These are phyloP conservation scores for Mugil cephalus DNA, from an alignment of 2,113 vertebrate genomes.

Conservation along the genomic window DNA sequence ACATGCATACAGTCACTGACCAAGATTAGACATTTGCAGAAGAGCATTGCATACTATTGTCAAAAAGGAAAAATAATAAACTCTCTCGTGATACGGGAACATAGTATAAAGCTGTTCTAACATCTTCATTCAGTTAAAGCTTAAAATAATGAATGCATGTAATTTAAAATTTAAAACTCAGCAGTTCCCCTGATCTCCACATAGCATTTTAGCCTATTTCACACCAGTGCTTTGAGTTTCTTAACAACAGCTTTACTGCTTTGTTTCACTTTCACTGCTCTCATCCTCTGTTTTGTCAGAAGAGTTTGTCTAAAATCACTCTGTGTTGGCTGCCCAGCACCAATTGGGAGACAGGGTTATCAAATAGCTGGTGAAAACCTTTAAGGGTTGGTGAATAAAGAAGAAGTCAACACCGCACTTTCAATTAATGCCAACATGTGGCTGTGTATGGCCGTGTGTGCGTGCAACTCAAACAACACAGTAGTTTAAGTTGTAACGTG, in stretches of 20 bases:
- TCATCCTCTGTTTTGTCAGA: background rate
- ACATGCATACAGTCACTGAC: background rate
- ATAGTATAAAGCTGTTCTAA: conserved; percentile 20
- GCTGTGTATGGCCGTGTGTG: too few relatives aligned
- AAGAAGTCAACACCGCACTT: too few relatives aligned
- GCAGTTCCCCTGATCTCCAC: too few relatives aligned
- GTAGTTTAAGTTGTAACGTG: too few relatives aligned
- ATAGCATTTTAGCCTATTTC: background rate
- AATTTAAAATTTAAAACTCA: too few relatives aligned
- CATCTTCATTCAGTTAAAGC: conserved; percentile 30
- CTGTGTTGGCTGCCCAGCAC: too few relatives aligned
- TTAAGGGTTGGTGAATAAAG: too few relatives aligned
- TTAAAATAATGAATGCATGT: conserved; percentile 2
- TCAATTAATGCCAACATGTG: too few relatives aligned
- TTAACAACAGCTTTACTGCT: background rate
- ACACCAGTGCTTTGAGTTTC: background rate
- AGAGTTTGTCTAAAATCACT: background rate
- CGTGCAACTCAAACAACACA: too few relatives aligned
- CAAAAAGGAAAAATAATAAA: background rate
- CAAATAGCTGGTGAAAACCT: background rate
- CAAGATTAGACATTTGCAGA: conserved; percentile 14
- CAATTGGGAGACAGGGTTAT: background rate
- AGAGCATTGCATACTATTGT: conserved; percentile 47
- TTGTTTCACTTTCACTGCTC: background rate
- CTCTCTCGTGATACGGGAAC: conserved; percentile 2